These are phyloP conservation scores for Drosophila pallidifrons DNA, from an alignment of 1,140 invertebrate genomes.

Conservation along the genomic window DNA sequence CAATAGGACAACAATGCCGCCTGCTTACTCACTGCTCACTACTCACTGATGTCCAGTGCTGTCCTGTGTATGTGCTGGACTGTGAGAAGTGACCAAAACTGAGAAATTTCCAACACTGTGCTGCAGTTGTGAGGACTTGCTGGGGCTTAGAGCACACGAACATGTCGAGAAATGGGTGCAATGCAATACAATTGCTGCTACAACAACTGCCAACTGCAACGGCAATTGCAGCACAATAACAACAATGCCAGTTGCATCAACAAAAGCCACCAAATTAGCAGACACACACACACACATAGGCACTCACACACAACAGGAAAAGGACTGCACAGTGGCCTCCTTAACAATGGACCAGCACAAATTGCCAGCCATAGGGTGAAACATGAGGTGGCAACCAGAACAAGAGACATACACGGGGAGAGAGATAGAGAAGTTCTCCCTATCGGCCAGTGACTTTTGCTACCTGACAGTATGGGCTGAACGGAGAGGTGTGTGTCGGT, in stretches of 20 bases:
- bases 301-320: slow-evolving; percentile 15
- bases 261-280: slow-evolving; percentile 80
- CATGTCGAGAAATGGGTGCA: slow-evolving; percentile 32
- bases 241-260: slow-evolving; percentile 56
- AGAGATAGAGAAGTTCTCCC: background rate
- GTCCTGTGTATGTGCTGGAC: background rate
- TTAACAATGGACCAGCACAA: slow-evolving; percentile 60
- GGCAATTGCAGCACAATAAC: slow-evolving; percentile 33
- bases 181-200: slow-evolving; percentile 24
- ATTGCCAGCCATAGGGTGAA: slow-evolving; percentile 52
- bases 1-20: slow-evolving; percentile 47
- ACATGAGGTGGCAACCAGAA: slow-evolving; percentile 9
- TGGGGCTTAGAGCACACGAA: slow-evolving; percentile 2
- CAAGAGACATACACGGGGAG: background rate
- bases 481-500: background rate
- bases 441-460: slow-evolving; percentile 34
- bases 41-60: background rate
- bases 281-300: slow-evolving; percentile 53
- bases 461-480: slow-evolving; percentile 17
- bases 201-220: slow-evolving; percentile 9
- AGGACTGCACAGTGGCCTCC: slow-evolving; percentile 11
- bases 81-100: slow-evolving; percentile 8
- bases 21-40: background rate
- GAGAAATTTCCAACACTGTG: slow-evolving; percentile 32
- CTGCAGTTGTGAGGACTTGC: slow-evolving; percentile 23